phyloP scores from a whole-genome alignment of 2,888 invertebrate genomes.

The Limulus polyphemus region DNA sequence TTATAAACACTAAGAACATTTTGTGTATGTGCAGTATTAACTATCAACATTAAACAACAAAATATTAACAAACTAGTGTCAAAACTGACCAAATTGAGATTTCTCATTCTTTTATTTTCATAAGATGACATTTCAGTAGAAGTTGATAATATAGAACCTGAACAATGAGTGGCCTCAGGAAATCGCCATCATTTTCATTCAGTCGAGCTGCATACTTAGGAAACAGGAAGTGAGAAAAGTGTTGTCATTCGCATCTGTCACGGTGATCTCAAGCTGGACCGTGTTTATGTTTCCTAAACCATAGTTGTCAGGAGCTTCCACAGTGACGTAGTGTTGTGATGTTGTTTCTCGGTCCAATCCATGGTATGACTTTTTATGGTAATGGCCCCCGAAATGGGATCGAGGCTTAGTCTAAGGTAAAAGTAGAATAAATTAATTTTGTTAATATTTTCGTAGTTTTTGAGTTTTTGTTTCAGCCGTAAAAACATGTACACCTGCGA shows the following conservation, averaged over 20 bases:
- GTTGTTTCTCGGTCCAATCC: slow-evolving; percentile 75
- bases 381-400: slow-evolving; percentile 68
- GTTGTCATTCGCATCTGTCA: slow-evolving; percentile 85
- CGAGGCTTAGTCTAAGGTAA: slow-evolving; percentile 53
- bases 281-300: slow-evolving; percentile 74
- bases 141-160: neutral
- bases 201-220: slow-evolving; percentile 68
- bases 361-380: slow-evolving; percentile 60
- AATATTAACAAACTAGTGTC: too few species aligned
- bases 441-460: neutral
- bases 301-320: slow-evolving; percentile 77
- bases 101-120: too few species aligned
- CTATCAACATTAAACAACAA: too few species aligned
- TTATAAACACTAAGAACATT: too few species aligned
- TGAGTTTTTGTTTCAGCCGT: neutral
- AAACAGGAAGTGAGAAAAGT: slow-evolving; percentile 67
- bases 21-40: too few species aligned
- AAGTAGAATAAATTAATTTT: neutral
- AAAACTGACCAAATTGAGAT: too few species aligned
- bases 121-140: too few species aligned
- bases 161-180: slow-evolving; percentile 24
- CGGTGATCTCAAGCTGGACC: slow-evolving; percentile 72
- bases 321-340: slow-evolving; percentile 68
- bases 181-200: slow-evolving; percentile 56
- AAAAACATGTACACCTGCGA: neutral